Conservation (phyloP, 2,113 vertebrate genomes). For the Tetrax tetrax region DNA sequence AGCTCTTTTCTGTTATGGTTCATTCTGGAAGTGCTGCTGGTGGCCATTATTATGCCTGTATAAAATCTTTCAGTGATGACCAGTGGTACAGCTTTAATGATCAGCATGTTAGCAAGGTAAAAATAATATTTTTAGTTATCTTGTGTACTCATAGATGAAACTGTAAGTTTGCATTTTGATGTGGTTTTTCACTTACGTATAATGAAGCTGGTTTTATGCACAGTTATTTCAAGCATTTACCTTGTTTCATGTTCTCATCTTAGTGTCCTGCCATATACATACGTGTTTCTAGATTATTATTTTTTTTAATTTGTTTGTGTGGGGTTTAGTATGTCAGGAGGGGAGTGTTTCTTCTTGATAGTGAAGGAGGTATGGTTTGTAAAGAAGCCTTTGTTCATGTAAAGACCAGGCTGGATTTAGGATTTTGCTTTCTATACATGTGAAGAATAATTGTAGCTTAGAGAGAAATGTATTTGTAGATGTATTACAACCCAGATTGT, state of each 20-base stretch:
- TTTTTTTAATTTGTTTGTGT: background rate
- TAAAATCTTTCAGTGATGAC: conserved; percentile 95
- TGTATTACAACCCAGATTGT: background rate
- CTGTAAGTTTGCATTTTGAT: background rate
- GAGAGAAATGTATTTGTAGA: background rate
- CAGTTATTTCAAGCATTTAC: background rate
- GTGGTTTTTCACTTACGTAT: background rate
- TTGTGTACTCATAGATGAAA: background rate
- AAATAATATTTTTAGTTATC: background rate
- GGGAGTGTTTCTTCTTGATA: background rate
- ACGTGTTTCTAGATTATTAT: background rate
- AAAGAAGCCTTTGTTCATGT: background rate
- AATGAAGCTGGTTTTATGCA: background rate
- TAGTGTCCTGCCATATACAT: background rate
- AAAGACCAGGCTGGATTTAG: background rate
- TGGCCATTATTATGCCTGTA: conserved; percentile 98
- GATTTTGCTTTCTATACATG: background rate
- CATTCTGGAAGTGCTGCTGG: conserved; percentile 98
- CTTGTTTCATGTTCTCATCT: background rate
- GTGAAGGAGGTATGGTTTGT: background rate
- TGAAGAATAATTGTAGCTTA: background rate
- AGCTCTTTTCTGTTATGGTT: conserved; percentile 99
- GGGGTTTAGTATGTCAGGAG: background rate
- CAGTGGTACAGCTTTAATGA: conserved; percentile 99
- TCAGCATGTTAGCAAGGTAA: conserved; percentile 99